These are phyloP conservation scores for Ailurus styani DNA, from an alignment of 2,113 vertebrate genomes.

Conservation along the genomic window DNA sequence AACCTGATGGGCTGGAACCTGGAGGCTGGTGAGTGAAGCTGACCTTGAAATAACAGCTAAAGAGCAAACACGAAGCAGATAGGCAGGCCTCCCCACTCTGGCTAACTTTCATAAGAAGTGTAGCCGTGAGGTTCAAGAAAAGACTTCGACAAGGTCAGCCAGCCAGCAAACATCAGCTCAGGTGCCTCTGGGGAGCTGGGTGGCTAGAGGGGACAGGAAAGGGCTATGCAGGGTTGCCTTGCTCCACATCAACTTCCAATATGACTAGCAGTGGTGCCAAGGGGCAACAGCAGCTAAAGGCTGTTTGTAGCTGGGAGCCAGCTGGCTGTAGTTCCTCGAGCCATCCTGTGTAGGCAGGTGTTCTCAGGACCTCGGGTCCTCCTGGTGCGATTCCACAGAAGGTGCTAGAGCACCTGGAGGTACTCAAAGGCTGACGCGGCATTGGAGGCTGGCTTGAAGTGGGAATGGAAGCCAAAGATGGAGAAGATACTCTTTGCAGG, in stretches of 20 bases:
- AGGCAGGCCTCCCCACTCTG: neutral
- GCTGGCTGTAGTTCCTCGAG: neutral
- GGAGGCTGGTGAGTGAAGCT: neutral
- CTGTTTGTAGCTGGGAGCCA: neutral
- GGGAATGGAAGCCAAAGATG: neutral
- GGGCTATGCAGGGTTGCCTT: neutral
- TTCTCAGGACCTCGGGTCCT: neutral
- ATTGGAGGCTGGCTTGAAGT: neutral
- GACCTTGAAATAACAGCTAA: slow-evolving; percentile 49
- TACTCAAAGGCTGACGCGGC: neutral
- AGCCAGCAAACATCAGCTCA: neutral
- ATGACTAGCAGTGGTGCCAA: neutral
- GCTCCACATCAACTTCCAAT: neutral
- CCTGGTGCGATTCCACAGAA: neutral
- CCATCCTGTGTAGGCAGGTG: neutral
- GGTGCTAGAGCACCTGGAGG: neutral
- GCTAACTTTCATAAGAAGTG: neutral
- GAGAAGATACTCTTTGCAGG: neutral
- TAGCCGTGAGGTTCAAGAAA: neutral
- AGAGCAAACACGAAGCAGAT: neutral
- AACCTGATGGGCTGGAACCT: neutral
- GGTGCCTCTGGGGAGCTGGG: neutral
- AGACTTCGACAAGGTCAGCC: neutral
- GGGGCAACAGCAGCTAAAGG: slow-evolving; percentile 3
- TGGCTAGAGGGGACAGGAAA: neutral